Evolutionary conservation across 2,888 invertebrate genomes (phyloP).

Genomic region (Nomada fucata): DNA sequence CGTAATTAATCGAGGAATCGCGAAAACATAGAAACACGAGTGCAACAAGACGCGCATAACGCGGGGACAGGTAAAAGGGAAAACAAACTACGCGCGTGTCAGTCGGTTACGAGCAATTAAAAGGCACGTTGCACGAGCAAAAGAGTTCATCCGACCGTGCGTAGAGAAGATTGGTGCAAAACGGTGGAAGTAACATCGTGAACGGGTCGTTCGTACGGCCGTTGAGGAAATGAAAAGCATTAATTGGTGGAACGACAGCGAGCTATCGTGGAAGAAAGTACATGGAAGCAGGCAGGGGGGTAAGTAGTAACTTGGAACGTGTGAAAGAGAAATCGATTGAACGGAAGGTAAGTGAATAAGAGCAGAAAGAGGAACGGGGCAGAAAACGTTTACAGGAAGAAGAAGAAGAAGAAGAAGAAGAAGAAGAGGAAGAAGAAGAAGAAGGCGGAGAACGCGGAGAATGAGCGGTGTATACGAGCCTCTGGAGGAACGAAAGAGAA

Average conservation of each 20-base stretch:
- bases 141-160: slow-evolving; percentile 37
- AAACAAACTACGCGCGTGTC: neutral
- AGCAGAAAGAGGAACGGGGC: slow-evolving; percentile 27
- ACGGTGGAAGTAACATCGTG: slow-evolving; percentile 18
- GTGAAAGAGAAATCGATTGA: slow-evolving; percentile 62
- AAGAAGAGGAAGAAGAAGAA: neutral
- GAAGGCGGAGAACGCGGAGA: slow-evolving; percentile 29
- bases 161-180: slow-evolving; percentile 27
- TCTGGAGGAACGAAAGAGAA: slow-evolving; percentile 46
- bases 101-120: slow-evolving; percentile 10
- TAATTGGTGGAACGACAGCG: slow-evolving; percentile 37
- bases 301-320: slow-evolving; percentile 40
- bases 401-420: neutral
- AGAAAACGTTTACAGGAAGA: slow-evolving; percentile 8
- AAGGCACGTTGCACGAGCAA: slow-evolving; percentile 6
- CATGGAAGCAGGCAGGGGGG: slow-evolving; percentile 31
- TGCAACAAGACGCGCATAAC: neutral
- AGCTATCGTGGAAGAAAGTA: slow-evolving; percentile 26
- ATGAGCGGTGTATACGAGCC: slow-evolving; percentile 37
- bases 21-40: neutral
- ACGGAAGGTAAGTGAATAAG: slow-evolving; percentile 39
- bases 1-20: slow-evolving; percentile 9
- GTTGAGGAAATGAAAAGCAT: slow-evolving; percentile 13
- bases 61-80: neutral
- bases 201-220: neutral